phyloP scores from a whole-genome alignment of 2,113 vertebrate genomes.

The Pontoporia blainvillei region DNA sequence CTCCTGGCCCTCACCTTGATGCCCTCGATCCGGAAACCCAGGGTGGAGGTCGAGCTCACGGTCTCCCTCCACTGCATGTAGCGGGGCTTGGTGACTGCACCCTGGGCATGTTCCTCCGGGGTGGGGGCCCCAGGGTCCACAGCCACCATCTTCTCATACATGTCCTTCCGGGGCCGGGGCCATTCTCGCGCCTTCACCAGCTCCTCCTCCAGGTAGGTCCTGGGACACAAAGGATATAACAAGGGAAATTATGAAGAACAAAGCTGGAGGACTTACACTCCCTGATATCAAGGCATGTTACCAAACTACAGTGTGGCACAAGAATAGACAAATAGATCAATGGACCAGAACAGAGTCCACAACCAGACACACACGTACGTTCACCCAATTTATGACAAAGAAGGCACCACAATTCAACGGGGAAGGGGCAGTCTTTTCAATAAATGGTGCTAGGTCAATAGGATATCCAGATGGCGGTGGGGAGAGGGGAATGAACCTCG shows the following conservation, averaged over 20 bases:
- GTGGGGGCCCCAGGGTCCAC: slow-evolving; percentile 90
- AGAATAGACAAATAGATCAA: neutral
- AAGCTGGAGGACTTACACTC: neutral
- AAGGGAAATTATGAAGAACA: neutral
- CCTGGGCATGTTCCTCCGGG: slow-evolving; percentile 84
- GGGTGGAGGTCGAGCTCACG: slow-evolving; percentile 88
- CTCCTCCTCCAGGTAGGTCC: slow-evolving; percentile 93
- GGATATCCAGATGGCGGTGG: too few relatives aligned
- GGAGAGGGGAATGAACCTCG: neutral
- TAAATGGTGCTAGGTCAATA: neutral
- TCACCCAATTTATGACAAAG: neutral
- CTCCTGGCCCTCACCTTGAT: slow-evolving; percentile 85
- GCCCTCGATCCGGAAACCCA: slow-evolving; percentile 93
- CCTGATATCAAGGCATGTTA: neutral
- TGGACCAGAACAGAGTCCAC: neutral
- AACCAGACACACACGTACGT: neutral
- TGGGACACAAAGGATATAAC: slow-evolving; percentile 46
- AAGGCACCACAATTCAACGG: neutral
- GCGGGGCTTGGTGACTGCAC: slow-evolving; percentile 88
- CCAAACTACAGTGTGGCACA: neutral
- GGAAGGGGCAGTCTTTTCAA: neutral
- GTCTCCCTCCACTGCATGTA: slow-evolving; percentile 96
- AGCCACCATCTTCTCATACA: slow-evolving; percentile 94
- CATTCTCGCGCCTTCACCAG: slow-evolving; percentile 87
- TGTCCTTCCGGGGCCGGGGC: slow-evolving; percentile 88